Conservation (phyloP, 2,888 invertebrate species). For the Scaptomyza cyrtandrae region DNA sequence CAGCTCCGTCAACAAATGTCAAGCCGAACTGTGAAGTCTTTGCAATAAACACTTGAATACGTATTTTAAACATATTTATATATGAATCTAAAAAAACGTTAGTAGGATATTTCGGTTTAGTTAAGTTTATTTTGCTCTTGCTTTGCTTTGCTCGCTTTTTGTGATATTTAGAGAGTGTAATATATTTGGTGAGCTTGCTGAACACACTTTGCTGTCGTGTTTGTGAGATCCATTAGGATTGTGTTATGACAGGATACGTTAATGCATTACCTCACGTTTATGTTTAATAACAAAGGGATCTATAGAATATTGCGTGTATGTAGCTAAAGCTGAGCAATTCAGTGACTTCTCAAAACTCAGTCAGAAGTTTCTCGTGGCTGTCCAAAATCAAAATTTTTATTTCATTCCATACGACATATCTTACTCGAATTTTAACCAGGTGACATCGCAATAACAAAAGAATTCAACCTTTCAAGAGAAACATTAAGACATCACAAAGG, state of each 20-base stretch:
- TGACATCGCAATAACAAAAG: too few relatives aligned
- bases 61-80: not conserved
- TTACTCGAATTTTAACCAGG: not conserved
- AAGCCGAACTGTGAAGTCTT: conserved; percentile 10
- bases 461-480: too few relatives aligned
- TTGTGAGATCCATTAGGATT: conserved; percentile 31
- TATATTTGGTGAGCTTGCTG: not conserved
- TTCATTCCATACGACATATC: not conserved
- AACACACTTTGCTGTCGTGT: conserved; percentile 19
- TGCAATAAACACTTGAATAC: not conserved
- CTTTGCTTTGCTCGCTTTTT: not conserved
- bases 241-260: conserved; percentile 32
- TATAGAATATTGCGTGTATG: conserved; percentile 28
- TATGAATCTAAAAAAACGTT: not conserved
- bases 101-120: not conserved
- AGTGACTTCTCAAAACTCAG: too few relatives aligned
- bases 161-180: conserved; percentile 15
- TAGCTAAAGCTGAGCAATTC: not conserved
- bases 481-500: too few relatives aligned
- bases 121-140: not conserved
- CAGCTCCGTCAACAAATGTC: not conserved
- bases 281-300: not conserved
- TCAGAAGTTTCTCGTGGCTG: not conserved
- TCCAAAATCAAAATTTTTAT: not conserved
- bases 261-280: conserved; percentile 12